These are phyloP conservation scores for Colossoma macropomum DNA, from an alignment of 2,113 vertebrate species.

Conservation along the genomic window DNA sequence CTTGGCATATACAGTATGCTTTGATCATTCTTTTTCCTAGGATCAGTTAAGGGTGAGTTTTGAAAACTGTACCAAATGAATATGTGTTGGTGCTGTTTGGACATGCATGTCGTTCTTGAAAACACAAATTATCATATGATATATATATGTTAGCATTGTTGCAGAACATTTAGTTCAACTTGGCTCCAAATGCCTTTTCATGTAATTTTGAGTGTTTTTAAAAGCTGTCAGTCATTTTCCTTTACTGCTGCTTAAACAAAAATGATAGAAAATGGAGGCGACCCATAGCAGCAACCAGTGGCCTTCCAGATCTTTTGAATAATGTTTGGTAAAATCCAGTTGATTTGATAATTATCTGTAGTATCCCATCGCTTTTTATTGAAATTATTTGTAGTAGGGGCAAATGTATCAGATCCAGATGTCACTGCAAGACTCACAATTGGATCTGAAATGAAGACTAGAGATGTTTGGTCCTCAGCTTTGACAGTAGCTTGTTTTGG, in stretches of 20 bases:
- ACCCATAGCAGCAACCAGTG: background rate
- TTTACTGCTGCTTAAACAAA: background rate
- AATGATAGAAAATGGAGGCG: too few relatives aligned
- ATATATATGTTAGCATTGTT: background rate
- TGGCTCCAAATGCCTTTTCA: too few relatives aligned
- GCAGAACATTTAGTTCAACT: too few relatives aligned
- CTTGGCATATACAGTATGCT: conserved; percentile 5
- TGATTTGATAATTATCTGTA: background rate
- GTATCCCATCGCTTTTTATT: background rate
- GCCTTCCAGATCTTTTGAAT: background rate
- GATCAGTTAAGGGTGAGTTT: background rate
- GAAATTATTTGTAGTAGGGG: background rate
- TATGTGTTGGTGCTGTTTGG: background rate
- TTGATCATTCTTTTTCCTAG: conserved; percentile 15
- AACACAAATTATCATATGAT: background rate
- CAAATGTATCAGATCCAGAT: background rate
- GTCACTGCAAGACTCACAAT: background rate
- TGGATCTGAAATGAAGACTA: background rate
- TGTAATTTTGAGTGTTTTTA: too few relatives aligned
- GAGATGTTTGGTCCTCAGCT: background rate
- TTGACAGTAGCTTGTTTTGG: background rate
- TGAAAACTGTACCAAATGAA: background rate
- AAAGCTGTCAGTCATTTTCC: too few relatives aligned
- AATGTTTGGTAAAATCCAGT: background rate
- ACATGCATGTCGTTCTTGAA: background rate